Base-by-base conservation (phyloP, 1,140 invertebrate genomes). In the Samia ricini region DNA sequence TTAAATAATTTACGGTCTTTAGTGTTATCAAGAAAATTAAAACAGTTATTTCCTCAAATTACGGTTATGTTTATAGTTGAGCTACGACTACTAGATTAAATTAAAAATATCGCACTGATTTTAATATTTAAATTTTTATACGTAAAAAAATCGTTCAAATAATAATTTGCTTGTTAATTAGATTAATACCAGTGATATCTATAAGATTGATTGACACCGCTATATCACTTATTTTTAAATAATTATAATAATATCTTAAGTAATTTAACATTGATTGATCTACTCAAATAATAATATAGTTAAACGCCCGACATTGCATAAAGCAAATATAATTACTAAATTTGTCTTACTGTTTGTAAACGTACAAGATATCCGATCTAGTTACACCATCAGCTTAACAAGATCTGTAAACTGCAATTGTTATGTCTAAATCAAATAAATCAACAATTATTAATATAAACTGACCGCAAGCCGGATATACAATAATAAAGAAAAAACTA, bases 391-490 rank as follows among this genome's bases (percentile, higher is more conserved):
- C 52, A 55, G 50, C 19, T 23, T 23, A 52, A 52, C 18, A 12
- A 23, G 52, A 55, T 55, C 52, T 22, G 10, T 42, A 42, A 42
- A 42, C 33, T 42, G 33, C 12, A 42, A 42, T 10, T 61, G 68
- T 65, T 63, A 65, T 66, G 66, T 59, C 63, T 69, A 69, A 69
- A 69, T 69, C 63, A 65, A 59, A 60, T 67, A 63, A 67, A 63
- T 63, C 57, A 67, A 61, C 51, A 57, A 68, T 21, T 21, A 56
- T n/a, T n/a, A n/a, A n/a, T n/a, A 68, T 59, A 64, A 61, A 64
- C 60, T 64, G 59, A 50, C 65, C n/a, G 15, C 33, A 56, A 69
- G 58, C 63, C 63, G 68, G 63, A 70, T 68, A 64, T 63, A 56
- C 50, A 56, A 63, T 63, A n/a, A n/a, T 62, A 68, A 72, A 73